Evolutionary conservation across 2,888 invertebrate species (phyloP), one percentile per base, ranked within the genome.

Genomic region (Salpingus planirostris): DNA sequence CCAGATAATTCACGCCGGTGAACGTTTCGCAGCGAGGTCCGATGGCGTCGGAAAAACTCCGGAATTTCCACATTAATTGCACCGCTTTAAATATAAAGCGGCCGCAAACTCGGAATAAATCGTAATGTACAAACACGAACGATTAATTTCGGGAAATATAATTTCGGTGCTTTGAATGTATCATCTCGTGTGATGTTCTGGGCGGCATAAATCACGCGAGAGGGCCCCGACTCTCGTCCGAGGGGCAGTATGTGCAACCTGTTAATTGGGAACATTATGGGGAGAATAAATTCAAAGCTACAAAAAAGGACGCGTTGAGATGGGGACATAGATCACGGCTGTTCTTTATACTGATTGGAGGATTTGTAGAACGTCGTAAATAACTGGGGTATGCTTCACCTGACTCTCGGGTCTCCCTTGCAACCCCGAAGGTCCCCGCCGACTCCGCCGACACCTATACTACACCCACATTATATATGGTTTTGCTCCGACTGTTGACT

Each of bases 351-450:
- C 49, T 49, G 51, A 48, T 50, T 52, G 54, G 51, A 52, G 31
- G 52, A 55, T 52, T 55, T 54, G 54, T 50, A 46, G 49, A 43
- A 44, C 40, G 46, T 49, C 50, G 50, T 55, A 54, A 55, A 54
- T 54, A 53, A 53, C 49, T 40, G 22, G 49, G 38, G 43, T 44
- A 40, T 41, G 36, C 36, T 42, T 47, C 45, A 46, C 47, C 47
- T 47, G 46, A 50, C 48, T 47, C n/a, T n/a, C 46, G 37, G 39
- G 42, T 46, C 44, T 48, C 42, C 46, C 46, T 44, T 38, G 31
- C 38, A 36, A 33, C 40, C 42, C 44, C 40, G 28, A 31, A 26
- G 18, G 29, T 27, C 35, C 45, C 47, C 39, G 37, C 40, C 37
- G 43, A 35, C 42, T 46, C 42, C 46, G 21, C 29, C 26, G 24